Base-by-base conservation (phyloP, 2,113 vertebrate genomes). In the Elephas maximus region DNA sequence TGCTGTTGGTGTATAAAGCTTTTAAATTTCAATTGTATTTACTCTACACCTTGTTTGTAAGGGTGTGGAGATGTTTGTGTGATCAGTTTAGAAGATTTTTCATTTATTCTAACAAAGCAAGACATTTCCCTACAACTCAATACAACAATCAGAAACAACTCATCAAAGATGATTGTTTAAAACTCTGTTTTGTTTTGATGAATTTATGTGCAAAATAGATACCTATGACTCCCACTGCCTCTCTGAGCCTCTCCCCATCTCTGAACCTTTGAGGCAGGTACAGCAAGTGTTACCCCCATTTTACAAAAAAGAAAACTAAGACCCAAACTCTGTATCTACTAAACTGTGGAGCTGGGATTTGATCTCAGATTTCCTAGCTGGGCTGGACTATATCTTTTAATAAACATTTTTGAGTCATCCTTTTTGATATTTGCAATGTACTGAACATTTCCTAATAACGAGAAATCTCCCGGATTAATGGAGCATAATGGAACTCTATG, bases 101-200 rank as follows among this genome's bases (percentile, higher is more conserved):
- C 9, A 73, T 90, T 97, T 21, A 89, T 93, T 96, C 82, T 57
- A 24, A 9, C 82, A 60, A 83, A 76, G n/a, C 53, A 87, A 91
- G 74, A 67, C 51, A 30, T 77, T 86, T 80, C 24, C 33, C 81
- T 94, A 18, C 15, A 98, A n/a, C 63, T 44, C 62, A 86, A 21
- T 80, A 51, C 90, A 94, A 57, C 14, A 48, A 71, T 63, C 67
- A 60, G 89, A 90, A 77, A 48, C 28, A 90, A 28, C 51, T 82
- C 33, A 78, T 45, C 15, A 37, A 51, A 87, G 73, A 57, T 67
- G 7, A 3, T 82, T 79, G 45, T 74, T 67, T 11, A 3, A 73
- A 88, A 67, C 26, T 48, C 41, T 71, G 6, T 95, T 90, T 76
- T 2, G 4, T 76, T 86, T 77, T 83, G 51, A 71, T 41, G 85